Evolutionary conservation across 2,113 vertebrate species (phyloP), one percentile per base, ranked within the genome.

Genomic region (Helogale parvula): DNA sequence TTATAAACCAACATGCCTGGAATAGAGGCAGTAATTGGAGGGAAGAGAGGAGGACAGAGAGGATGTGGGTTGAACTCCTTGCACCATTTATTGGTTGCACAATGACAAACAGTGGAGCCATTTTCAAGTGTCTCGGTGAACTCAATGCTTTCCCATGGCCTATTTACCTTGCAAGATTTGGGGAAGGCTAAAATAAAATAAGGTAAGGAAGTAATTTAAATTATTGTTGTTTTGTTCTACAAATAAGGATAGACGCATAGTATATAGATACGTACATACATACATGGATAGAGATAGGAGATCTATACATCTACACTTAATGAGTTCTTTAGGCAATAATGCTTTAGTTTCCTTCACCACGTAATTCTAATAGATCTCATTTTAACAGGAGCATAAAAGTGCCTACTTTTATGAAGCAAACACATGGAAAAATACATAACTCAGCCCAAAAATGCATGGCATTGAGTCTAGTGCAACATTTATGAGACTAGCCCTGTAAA

Each of bases 401-500:
- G 52, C 71, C 81, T 68, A 23, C 35, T 77, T 93, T 89, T 35
- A 89, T 86, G 57, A 82, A 96, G 85, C 54, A 95, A 86, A 90
- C 23, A 96, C 31, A 77, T 90, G 45, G 38, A 74, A 97, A 94
- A 90, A 63, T 54, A 95, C 19, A 83, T 86, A 96, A 95, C 63
- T 87, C 35, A 86, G 47, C 29, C 63, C 93, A 84, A 94, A 82
- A 90, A 80, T 90, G 85, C 47, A 76, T 63, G 84, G n/a, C 38
- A 65, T 77, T 93, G 47, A 94, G 74, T 76, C 54, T 74, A 54
- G 27, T 72, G 74, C 84, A 94, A 68, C 45, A 50, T 94, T 94
- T 68, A 72, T 90, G 86, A 96, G 76, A 96, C 88, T 14, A 90
- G 35, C 11, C n/a, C 76, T 69, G 47, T 82, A 65, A 96, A 94